These are phyloP conservation scores for Esperia sulphurella DNA, from an alignment of 2,888 invertebrate genomes.

Conservation along the genomic window DNA sequence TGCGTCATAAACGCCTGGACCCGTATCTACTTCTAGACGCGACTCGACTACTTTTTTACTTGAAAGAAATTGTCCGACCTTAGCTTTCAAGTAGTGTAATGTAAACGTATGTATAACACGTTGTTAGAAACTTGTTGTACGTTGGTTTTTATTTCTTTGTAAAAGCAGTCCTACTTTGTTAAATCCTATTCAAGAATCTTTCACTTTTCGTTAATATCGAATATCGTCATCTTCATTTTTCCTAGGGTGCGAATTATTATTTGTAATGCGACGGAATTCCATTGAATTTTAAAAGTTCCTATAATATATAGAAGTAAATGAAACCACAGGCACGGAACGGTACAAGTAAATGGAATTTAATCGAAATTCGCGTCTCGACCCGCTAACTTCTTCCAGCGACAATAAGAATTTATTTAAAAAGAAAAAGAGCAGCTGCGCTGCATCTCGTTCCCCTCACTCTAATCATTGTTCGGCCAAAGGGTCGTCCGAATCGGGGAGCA, in stretches of 20 bases:
- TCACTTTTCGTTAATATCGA: too few relatives aligned
- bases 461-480: constrained; percentile 71
- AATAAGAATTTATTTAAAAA: constrained; percentile 48
- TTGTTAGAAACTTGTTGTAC: too few relatives aligned
- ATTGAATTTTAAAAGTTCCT: too few relatives aligned
- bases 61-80: constrained; percentile 35
- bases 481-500: constrained; percentile 69
- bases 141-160: too few relatives aligned
- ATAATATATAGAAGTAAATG: too few relatives aligned
- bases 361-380: constrained; percentile 51
- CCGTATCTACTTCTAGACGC: constrained; percentile 26
- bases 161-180: too few relatives aligned
- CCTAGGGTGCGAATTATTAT: too few relatives aligned
- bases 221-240: too few relatives aligned
- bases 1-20: constrained; percentile 43
- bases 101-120: not conserved
- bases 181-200: too few relatives aligned
- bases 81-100: constrained; percentile 35
- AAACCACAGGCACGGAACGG: too few relatives aligned
- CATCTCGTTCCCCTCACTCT: constrained; percentile 64
- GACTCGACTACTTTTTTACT: constrained; percentile 40
- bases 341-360: too few relatives aligned
- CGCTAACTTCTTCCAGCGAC: constrained; percentile 40
- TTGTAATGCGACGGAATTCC: too few relatives aligned
- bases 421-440: constrained; percentile 78